Evolutionary conservation across 2,797 vertebrate genomes (phyloP).

Genomic region (Acanthopagrus latus): DNA sequence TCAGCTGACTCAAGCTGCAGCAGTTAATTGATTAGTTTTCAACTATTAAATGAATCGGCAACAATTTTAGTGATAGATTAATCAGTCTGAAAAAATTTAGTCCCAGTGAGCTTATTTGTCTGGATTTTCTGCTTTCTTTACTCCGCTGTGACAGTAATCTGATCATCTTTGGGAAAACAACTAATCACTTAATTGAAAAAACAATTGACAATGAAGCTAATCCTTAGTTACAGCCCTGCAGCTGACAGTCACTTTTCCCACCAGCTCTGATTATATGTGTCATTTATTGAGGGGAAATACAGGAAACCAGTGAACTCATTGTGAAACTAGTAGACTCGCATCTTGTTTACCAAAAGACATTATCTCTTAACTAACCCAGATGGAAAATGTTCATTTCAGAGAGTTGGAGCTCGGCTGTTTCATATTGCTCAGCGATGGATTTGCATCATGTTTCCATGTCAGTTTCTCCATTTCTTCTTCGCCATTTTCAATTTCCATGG

Average conservation of each 20-base stretch:
- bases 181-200: no score
- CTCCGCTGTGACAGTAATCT: no score
- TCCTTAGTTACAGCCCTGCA: background rate
- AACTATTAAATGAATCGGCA: no score
- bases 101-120: no score
- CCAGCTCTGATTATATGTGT: background rate
- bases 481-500: constrained; percentile 42
- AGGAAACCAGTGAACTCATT: constrained; percentile 38
- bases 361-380: constrained; percentile 27
- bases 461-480: constrained; percentile 54
- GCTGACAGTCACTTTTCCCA: constrained; percentile 4
- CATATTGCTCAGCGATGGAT: constrained; percentile 35
- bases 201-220: no score
- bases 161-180: no score
- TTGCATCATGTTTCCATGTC: constrained; percentile 74
- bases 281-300: constrained; percentile 10
- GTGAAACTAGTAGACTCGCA: constrained; percentile 42
- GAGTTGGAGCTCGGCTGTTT: constrained; percentile 27
- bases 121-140: no score
- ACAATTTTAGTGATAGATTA: no score
- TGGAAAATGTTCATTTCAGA: constrained; percentile 38
- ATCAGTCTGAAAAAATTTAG: no score
- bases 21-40: no score
- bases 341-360: constrained; percentile 8
- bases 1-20: constrained; percentile 11